phyloP scores from a whole-genome alignment of 2,888 invertebrate species.

The Fragum sueziense region DNA sequence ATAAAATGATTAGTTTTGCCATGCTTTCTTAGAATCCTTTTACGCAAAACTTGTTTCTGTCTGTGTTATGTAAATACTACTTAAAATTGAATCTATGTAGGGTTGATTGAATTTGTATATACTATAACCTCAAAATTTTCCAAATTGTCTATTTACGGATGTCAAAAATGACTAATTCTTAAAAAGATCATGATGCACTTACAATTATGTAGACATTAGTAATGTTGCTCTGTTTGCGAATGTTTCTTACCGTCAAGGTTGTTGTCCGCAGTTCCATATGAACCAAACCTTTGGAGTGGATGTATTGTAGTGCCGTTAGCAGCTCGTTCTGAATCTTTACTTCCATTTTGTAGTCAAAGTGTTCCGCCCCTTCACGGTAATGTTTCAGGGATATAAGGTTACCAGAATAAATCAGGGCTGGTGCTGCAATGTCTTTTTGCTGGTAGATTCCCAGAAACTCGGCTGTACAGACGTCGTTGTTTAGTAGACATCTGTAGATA shows the following conservation, averaged over 20 bases:
- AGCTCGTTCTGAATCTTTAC: slow-evolving; percentile 35
- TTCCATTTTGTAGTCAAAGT: slow-evolving; percentile 24
- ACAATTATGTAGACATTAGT: no score
- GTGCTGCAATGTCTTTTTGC: slow-evolving; percentile 35
- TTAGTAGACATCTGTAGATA: slow-evolving; percentile 47
- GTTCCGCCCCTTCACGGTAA: slow-evolving; percentile 10
- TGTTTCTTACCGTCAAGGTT: slow-evolving; percentile 51
- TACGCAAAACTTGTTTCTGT: no score
- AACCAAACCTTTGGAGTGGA: slow-evolving; percentile 56
- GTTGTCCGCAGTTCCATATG: slow-evolving; percentile 57
- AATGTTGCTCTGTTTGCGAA: no score
- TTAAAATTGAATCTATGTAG: no score
- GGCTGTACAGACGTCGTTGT: slow-evolving; percentile 54
- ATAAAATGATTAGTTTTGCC: no score
- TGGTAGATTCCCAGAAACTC: slow-evolving; percentile 56
- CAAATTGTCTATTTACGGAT: no score
- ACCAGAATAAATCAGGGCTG: slow-evolving; percentile 50
- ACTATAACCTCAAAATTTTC: no score
- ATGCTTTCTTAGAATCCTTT: no score
- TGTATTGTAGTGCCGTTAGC: slow-evolving; percentile 45
- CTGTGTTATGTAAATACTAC: no score
- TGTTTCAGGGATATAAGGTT: slow-evolving; percentile 40
- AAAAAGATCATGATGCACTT: no score
- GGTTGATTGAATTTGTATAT: no score
- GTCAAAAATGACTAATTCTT: no score